Percentiles rank a stretch among this genome's conserved stretches.
Conservation (phyloP, 2,888 invertebrate species). For the Pristionchus fissidentatus region DNA sequence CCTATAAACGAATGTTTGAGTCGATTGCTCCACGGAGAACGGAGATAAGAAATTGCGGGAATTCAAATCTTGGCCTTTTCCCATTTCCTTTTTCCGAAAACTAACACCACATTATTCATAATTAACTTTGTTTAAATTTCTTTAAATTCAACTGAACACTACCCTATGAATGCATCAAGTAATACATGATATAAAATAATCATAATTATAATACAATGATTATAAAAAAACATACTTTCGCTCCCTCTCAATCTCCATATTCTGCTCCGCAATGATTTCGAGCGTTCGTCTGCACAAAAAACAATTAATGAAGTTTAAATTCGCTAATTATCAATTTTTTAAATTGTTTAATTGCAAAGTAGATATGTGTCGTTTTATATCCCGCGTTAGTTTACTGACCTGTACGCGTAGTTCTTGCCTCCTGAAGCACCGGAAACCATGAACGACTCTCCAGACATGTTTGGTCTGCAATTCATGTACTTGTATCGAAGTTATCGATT, state of each 20-base stretch:
- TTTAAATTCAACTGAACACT: too few species aligned
- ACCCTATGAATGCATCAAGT: too few species aligned
- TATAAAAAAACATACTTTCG: slow-evolving; percentile 49
- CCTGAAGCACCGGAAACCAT: slow-evolving; percentile 73
- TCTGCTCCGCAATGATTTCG: slow-evolving; percentile 74
- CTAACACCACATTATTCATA: too few species aligned
- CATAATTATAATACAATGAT: too few species aligned
- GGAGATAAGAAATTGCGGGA: too few species aligned
- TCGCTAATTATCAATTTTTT: not conserved
- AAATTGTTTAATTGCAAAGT: not conserved
- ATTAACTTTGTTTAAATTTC: too few species aligned
- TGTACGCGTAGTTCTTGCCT: slow-evolving; percentile 73
- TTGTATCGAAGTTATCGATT: not conserved
- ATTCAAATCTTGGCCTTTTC: too few species aligned
- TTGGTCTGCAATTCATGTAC: slow-evolving; percentile 55
- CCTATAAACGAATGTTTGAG: too few species aligned
- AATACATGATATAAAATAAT: not conserved
- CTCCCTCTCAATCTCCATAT: slow-evolving; percentile 67
- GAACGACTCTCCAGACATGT: slow-evolving; percentile 68
- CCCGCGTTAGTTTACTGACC: slow-evolving; percentile 52
- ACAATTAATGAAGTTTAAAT: not conserved
- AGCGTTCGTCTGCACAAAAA: slow-evolving; percentile 66
- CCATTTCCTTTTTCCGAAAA: too few species aligned
- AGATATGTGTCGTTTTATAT: not conserved
- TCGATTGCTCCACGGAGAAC: too few species aligned